Conservation (phyloP, 2,888 invertebrate genomes). For the Caenorhabditis sp. region DNA sequence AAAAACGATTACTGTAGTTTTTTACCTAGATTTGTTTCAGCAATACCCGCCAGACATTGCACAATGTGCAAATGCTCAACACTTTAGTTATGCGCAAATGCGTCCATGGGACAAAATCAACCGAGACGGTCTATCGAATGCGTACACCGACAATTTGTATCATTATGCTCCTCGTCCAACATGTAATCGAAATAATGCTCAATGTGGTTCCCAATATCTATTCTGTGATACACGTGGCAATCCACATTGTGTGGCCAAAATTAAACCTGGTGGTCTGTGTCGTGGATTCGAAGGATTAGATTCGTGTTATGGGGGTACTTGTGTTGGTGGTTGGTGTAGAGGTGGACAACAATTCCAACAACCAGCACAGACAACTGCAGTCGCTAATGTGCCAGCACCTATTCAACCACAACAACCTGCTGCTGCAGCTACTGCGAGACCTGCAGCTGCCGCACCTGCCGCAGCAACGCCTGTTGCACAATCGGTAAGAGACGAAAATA, state of each 20-base stretch:
- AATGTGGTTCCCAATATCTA: conserved; percentile 58
- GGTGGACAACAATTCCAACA: conserved; percentile 51
- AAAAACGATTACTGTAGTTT: no score
- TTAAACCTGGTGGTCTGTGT: conserved; percentile 58
- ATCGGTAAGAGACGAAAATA: conserved; percentile 13
- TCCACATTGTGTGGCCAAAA: conserved; percentile 67
- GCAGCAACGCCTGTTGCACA: conserved; percentile 18
- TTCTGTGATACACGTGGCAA: conserved; percentile 57
- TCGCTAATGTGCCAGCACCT: conserved; percentile 25
- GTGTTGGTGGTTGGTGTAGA: conserved; percentile 61
- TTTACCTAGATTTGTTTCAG: no score
- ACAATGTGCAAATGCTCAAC: conserved; percentile 67
- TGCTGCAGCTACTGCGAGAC: conserved; percentile 19
- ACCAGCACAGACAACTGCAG: conserved; percentile 40
- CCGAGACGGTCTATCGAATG: conserved; percentile 68
- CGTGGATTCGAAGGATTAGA: conserved; percentile 67
- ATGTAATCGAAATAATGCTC: conserved; percentile 56
- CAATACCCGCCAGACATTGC: conserved; percentile 66
- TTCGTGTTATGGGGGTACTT: conserved; percentile 61
- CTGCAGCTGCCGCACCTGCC: conserved; percentile 20
- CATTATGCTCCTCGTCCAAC: conserved; percentile 65
- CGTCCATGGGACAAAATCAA: conserved; percentile 68
- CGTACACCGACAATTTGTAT: conserved; percentile 68
- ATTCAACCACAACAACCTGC: not conserved
- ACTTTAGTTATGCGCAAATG: conserved; percentile 68